Evolutionary conservation across 2,113 vertebrate species (phyloP).

Genomic region (Sterna hirundo): DNA sequence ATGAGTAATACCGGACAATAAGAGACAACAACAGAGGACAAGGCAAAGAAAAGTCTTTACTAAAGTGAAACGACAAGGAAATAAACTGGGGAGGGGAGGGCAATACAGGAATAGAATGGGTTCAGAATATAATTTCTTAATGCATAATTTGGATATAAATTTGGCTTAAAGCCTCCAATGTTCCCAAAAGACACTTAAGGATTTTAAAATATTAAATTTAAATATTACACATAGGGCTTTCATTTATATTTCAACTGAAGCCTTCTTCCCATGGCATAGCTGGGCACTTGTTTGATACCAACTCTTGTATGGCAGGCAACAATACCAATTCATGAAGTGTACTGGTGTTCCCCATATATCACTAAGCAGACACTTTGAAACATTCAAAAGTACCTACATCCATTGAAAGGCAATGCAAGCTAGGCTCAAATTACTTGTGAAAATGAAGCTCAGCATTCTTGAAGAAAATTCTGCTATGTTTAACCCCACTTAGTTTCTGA

Average conservation of each 20-base stretch:
- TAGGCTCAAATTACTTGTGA: neutral
- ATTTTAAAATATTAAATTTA: neutral
- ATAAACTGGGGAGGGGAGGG: neutral
- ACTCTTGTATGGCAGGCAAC: neutral
- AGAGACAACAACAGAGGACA: neutral
- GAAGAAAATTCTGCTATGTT: neutral
- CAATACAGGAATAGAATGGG: neutral
- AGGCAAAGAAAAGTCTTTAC: neutral
- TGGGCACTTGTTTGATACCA: neutral
- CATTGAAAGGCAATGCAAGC: neutral
- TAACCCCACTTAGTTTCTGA: neutral
- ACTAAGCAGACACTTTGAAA: neutral
- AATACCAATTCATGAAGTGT: neutral
- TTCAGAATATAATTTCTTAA: neutral
- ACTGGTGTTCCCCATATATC: neutral
- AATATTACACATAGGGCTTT: neutral
- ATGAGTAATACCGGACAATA: neutral
- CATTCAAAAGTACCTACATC: neutral
- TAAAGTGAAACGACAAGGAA: neutral
- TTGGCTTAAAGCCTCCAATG: neutral
- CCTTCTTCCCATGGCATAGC: neutral
- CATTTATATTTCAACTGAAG: neutral
- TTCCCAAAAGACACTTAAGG: neutral
- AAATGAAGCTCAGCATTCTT: neutral
- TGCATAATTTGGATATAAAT: neutral